Percentiles rank a stretch among this genome's conserved stretches.
Evolutionary conservation across 2,113 vertebrate genomes (phyloP).

Genomic region (Ascaphus truei): DNA sequence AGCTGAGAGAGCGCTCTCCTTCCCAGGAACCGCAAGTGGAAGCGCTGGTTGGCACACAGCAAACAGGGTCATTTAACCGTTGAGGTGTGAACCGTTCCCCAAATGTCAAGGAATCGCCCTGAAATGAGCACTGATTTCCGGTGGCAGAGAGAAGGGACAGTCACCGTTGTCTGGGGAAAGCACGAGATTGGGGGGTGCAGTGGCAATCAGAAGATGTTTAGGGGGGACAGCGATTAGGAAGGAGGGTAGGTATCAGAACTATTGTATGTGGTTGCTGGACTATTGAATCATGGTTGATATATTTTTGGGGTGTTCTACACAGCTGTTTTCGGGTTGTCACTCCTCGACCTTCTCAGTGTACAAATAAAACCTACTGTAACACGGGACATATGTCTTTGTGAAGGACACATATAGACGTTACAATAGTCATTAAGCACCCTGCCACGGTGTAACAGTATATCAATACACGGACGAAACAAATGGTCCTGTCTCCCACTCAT

Average conservation of each 20-base stretch:
- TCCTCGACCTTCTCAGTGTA: slow-evolving; percentile 24
- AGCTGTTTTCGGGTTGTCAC: slow-evolving; percentile 17
- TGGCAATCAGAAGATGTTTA: too few relatives aligned
- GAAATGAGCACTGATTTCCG: too few relatives aligned
- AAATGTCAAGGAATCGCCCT: too few relatives aligned
- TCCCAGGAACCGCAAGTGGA: background rate
- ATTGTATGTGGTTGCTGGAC: too few relatives aligned
- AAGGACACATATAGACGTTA: slow-evolving; percentile 37
- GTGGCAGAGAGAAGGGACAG: too few relatives aligned
- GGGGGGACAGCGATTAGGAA: too few relatives aligned
- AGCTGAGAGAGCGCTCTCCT: background rate
- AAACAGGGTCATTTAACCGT: too few relatives aligned
- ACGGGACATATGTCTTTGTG: slow-evolving; percentile 25
- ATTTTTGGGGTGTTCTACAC: slow-evolving; percentile 20
- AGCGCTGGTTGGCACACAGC: background rate
- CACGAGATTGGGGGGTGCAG: too few relatives aligned
- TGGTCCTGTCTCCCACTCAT: slow-evolving; percentile 16
- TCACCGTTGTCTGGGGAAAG: too few relatives aligned
- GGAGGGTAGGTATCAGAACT: too few relatives aligned
- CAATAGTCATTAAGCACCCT: slow-evolving; percentile 34
- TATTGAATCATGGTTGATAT: too few relatives aligned
- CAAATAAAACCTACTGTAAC: slow-evolving; percentile 24
- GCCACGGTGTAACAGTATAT: slow-evolving; percentile 38
- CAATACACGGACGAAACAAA: slow-evolving; percentile 29
- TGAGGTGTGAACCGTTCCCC: too few relatives aligned